A percentile compares a stretch with the other conserved stretches of the same genome.
phyloP scores from a whole-genome alignment of 2,797 vertebrate species.

The Sparidentex hasta region DNA sequence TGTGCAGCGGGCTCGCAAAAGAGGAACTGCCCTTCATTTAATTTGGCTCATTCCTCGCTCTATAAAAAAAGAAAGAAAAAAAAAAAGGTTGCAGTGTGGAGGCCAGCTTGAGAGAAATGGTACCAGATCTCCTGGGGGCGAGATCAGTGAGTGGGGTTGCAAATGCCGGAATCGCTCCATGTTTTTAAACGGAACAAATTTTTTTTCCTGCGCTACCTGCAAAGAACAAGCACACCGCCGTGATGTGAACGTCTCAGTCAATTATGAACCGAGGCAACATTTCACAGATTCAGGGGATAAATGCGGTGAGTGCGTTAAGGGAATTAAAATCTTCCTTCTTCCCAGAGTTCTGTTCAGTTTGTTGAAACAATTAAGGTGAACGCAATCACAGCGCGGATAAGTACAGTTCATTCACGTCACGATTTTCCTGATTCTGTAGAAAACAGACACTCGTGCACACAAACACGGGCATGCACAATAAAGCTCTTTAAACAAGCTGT shows the following conservation, averaged over 20 bases:
- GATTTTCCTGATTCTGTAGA: slow-evolving; percentile 11
- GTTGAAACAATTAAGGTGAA: slow-evolving; percentile 35
- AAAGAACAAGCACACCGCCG: neutral
- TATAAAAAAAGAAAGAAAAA: slow-evolving; percentile 33
- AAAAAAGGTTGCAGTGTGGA: slow-evolving; percentile 5
- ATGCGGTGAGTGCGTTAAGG: neutral
- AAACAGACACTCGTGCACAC: slow-evolving; percentile 1
- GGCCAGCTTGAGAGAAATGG: slow-evolving; percentile 18
- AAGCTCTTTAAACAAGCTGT: slow-evolving; percentile 14
- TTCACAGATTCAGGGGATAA: neutral
- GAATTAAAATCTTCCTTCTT: slow-evolving; percentile 14
- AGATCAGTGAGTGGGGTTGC: neutral
- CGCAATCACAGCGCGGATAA: slow-evolving; percentile 28
- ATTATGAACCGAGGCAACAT: slow-evolving; percentile 6
- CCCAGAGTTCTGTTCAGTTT: slow-evolving; percentile 27
- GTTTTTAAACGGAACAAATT: neutral
- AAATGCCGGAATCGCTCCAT: neutral
- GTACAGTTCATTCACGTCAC: slow-evolving; percentile 19
- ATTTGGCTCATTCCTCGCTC: slow-evolving; percentile 38
- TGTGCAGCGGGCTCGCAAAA: slow-evolving; percentile 46
- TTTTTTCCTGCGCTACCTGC: neutral
- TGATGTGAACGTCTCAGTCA: neutral
- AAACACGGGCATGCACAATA: neutral
- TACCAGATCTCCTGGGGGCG: slow-evolving; percentile 2
- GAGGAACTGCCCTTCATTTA: slow-evolving; percentile 49